Conservation (phyloP, 2,113 vertebrate genomes). For the Baryphthengus martii region DNA sequence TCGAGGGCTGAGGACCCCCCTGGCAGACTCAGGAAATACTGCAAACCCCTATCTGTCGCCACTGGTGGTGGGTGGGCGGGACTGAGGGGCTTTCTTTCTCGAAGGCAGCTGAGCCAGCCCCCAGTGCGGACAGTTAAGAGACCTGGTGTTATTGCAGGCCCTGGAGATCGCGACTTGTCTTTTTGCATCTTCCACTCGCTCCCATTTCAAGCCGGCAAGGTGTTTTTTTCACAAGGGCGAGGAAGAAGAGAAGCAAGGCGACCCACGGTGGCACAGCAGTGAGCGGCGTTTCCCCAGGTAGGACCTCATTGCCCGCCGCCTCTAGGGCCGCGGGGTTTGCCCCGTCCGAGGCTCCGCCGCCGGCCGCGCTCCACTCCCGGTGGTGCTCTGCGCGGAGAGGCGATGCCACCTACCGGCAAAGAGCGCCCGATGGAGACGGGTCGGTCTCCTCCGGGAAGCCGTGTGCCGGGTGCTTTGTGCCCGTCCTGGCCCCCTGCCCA, state of each 20-base stretch:
- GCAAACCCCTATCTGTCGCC: neutral
- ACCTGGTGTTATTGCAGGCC: neutral
- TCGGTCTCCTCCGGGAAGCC: neutral
- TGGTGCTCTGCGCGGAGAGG: neutral
- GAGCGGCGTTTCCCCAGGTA: neutral
- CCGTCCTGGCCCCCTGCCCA: no score
- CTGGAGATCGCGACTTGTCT: neutral
- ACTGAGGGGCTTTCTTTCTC: neutral
- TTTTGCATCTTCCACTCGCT: neutral
- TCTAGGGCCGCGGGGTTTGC: neutral
- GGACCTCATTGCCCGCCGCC: no score
- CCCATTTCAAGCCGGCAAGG: neutral
- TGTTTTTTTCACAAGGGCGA: neutral
- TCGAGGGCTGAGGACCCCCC: neutral
- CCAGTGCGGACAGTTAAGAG: neutral
- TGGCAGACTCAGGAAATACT: neutral
- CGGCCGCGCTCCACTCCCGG: neutral
- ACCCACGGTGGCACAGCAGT: neutral
- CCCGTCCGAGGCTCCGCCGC: neutral
- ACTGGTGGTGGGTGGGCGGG: neutral
- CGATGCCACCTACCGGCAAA: constrained; percentile 42
- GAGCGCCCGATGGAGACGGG: neutral
- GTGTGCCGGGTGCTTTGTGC: neutral
- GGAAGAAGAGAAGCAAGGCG: neutral
- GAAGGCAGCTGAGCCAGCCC: neutral